Conservation (phyloP, 2,113 vertebrate species). For the Calcarius ornatus region DNA sequence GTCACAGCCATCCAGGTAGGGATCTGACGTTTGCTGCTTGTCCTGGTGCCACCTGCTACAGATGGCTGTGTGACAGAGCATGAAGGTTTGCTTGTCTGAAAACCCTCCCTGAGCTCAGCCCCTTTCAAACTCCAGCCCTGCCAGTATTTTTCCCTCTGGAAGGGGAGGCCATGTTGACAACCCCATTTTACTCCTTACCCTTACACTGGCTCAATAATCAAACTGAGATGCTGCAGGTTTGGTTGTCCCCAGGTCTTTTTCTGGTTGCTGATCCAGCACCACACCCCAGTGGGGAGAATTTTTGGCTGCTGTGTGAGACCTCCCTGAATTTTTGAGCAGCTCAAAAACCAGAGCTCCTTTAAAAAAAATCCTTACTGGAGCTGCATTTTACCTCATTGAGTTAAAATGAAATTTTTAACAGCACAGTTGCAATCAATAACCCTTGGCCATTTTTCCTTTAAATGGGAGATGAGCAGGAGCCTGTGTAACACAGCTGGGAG, state of each 20-base stretch:
- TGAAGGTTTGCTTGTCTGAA: not conserved
- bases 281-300: fast-evolving
- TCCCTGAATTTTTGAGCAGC: not conserved
- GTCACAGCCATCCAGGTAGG: not conserved
- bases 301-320: not conserved
- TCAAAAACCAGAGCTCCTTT: not conserved
- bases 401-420: not conserved
- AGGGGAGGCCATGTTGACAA: not conserved
- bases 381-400: not conserved
- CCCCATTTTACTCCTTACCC: fast-evolving
- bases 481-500: not conserved
- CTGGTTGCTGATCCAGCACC: not conserved
- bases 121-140: not conserved
- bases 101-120: not conserved
- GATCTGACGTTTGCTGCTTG: not conserved
- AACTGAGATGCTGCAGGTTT: not conserved
- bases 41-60: not conserved
- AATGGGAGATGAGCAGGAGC: not conserved
- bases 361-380: not conserved
- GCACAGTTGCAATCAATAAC: not conserved
- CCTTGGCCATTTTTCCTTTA: not conserved
- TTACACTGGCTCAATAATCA: not conserved
- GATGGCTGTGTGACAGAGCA: not conserved
- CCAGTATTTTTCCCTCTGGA: not conserved
- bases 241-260: not conserved